phyloP scores from a whole-genome alignment of 2,888 invertebrate species.

The Mantis religiosa region DNA sequence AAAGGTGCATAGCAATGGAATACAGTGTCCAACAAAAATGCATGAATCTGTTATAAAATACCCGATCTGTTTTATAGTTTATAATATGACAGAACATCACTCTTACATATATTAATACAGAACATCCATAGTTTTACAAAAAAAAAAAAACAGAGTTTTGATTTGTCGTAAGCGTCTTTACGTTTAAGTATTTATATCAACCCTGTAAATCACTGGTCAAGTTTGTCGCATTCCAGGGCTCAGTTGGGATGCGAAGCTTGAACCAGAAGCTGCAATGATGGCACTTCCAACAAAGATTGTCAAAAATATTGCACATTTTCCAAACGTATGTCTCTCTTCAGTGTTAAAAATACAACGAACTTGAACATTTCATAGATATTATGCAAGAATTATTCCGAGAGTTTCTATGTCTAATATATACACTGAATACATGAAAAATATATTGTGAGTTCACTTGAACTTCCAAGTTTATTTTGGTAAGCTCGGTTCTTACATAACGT shows the following conservation, averaged over 20 bases:
- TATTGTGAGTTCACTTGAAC: not conserved
- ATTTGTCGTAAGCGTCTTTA: not conserved
- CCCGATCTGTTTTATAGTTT: not conserved
- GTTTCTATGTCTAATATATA: not conserved
- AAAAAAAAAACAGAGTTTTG: not conserved
- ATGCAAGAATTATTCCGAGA: too few species aligned
- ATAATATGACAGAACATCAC: not conserved
- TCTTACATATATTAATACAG: not conserved
- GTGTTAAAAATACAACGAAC: too few species aligned
- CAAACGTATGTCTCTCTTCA: too few species aligned
- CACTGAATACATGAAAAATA: not conserved
- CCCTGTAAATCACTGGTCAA: not conserved
- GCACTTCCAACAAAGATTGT: not conserved
- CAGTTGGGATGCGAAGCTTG: not conserved
- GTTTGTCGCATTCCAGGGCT: not conserved
- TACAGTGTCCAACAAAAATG: not conserved
- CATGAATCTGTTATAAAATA: not conserved
- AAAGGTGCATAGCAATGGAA: not conserved
- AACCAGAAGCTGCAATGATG: not conserved
- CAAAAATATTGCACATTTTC: not conserved
- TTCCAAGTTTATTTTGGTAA: not conserved
- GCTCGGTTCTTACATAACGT: not conserved
- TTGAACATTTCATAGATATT: too few species aligned
- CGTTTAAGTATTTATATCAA: not conserved
- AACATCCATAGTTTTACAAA: not conserved